Evolutionary conservation across 1,140 invertebrate species (phyloP), one percentile per base, ranked within the genome.

Genomic region (Macrobrachium nipponense): DNA sequence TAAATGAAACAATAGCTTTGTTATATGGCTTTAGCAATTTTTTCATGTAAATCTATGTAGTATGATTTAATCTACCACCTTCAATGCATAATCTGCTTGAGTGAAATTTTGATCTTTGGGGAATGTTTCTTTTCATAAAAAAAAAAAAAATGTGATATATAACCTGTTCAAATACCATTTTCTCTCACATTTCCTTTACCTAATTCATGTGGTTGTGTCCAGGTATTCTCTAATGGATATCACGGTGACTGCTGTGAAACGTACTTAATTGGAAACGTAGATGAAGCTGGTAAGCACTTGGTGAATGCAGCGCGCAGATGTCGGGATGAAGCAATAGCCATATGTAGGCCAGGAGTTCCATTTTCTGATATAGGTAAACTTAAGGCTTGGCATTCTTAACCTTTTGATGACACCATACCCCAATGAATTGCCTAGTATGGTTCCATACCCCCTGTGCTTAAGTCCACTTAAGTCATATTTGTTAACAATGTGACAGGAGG

Each of bases 221-320:
- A 97, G 96, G 95, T 98, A 6, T 98, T 92, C 91, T 92, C 93
- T 5, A 94, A 97, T 91, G 96, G 96, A 36, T 97, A 94, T 91
- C 97, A 99, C 93, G 98, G 98, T 64, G 98, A 99, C 92, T 97
- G 96, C 90, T 97, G 97, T 27, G 93, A 95, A 90, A 98, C 97
- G 36, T 98, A 95, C 92, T 89, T 94, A 59, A 93, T 98, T 73
- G 97, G 97, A 3, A 91, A 95, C 88, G 95, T 97, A 0, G 97
- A 98, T 92, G 92, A 94, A 17, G 90, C 92, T 89, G 97, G 95
- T 0, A 91, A 91, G 90, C 91, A 93, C 86, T 92, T 98, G 59
- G 94, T 97, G 3, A 87, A 93, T 61, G 91, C 94, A 8, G 95
- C 97, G 6, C 92, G 94, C 90, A 91, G 94, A 86, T 97, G 96